Evolutionary conservation across 1,140 invertebrate species (phyloP), one percentile per base, ranked within the genome.

Genomic region (Drosophila pruinosa): DNA sequence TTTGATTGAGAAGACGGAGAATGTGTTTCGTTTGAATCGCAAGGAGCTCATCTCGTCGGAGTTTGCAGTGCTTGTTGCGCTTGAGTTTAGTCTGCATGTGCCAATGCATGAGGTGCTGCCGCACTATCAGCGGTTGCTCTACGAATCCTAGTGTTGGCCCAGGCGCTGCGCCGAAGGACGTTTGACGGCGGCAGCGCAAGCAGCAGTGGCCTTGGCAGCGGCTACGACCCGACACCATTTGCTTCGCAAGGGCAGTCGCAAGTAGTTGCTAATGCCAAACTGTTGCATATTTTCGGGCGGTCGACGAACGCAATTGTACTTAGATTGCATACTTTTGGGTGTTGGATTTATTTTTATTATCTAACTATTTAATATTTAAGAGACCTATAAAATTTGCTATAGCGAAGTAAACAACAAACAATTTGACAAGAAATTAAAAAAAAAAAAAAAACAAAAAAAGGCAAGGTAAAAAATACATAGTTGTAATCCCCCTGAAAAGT

Each of bases 81-180:
- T 99, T 45, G 98, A 99, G 92, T 99, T 99, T 92, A 96, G 97
- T 19, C 93, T 99, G 45, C 98, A 98, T 92, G 93, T 98, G 41
- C 97, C 97, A 6, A 97, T 96, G 31, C 95, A 95, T 92, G 97
- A 99, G 92, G 95, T 99, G 58, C 95, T 97, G 92, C 97, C 98
- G 8, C 98, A 99, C 92, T 99, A 98, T 92, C 97, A 99, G 92
- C 94, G 98, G 70, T 93, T 99, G 58, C 93, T 97, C 58, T 97
- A 97, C 90, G 96, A 97, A 90, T 97, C 96, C 92, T 97, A 91
- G 88, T 86, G 74, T 63, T 90, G 89, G 89, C 89, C 89, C 28
- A 79, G 41, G 75, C 89, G 89, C 89, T 90, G 81, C 59, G 69
- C 72, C 64, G 89, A 90, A 57, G 73, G 78, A 63, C 82, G 72